Conservation (phyloP, 2,888 invertebrate species). For the Drosophila demipolita region DNA sequence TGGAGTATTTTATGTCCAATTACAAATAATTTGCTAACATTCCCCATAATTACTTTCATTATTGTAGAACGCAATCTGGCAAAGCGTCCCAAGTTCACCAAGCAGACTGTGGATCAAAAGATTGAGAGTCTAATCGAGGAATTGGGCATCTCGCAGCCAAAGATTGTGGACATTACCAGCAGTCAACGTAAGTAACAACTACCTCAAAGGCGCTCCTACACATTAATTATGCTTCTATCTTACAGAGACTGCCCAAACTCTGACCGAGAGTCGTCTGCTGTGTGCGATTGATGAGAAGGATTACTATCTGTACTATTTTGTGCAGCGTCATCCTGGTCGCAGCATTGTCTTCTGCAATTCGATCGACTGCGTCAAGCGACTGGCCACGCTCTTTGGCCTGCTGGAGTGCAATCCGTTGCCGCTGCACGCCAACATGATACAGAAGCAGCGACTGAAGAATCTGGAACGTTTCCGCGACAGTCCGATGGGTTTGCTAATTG, state of each 20-base stretch:
- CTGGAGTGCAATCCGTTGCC: slow-evolving; percentile 91
- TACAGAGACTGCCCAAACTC: slow-evolving; percentile 91
- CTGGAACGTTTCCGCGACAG: slow-evolving; percentile 93
- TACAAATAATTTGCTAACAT: background rate
- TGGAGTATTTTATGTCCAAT: background rate
- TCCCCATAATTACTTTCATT: background rate
- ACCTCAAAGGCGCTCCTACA: background rate
- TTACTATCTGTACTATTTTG: slow-evolving; percentile 95
- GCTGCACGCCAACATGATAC: slow-evolving; percentile 96
- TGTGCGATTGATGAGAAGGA: slow-evolving; percentile 94
- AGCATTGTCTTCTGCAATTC: slow-evolving; percentile 97
- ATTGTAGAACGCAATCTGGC: slow-evolving; percentile 79
- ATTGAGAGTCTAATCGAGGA: slow-evolving; percentile 91
- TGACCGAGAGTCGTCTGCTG: slow-evolving; percentile 94
- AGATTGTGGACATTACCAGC: slow-evolving; percentile 96
- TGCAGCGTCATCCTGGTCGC: slow-evolving; percentile 93
- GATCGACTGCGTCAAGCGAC: slow-evolving; percentile 95
- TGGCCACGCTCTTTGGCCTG: slow-evolving; percentile 89
- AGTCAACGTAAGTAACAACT: slow-evolving; percentile 86
- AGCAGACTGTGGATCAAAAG: slow-evolving; percentile 91
- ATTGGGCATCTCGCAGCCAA: slow-evolving; percentile 94
- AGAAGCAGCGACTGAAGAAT: slow-evolving; percentile 96
- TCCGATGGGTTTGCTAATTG: slow-evolving; percentile 91
- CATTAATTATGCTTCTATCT: background rate
- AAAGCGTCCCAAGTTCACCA: slow-evolving; percentile 85